These are phyloP conservation scores for Machimus atricapillus DNA, from an alignment of 2,888 invertebrate genomes.

Conservation along the genomic window DNA sequence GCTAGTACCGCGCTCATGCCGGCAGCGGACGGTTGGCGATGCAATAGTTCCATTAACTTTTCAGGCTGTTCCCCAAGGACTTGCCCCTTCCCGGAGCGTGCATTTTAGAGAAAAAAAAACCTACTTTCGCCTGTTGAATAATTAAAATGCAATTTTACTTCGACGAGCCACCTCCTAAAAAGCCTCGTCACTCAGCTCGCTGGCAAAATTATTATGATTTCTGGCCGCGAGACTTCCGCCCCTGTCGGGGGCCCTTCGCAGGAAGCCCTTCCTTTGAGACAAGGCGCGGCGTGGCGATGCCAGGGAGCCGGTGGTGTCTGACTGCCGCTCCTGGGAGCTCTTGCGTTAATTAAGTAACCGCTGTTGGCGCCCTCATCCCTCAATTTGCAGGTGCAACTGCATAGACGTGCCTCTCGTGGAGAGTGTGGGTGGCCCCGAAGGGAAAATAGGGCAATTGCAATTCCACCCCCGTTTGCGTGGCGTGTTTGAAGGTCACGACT, in stretches of 20 bases:
- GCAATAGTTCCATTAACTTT: slow-evolving; percentile 13
- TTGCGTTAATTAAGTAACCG: background rate
- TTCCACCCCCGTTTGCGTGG: background rate
- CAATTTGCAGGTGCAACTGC: background rate
- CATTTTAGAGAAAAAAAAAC: slow-evolving; percentile 1
- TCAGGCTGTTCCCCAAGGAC: background rate
- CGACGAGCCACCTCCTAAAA: background rate
- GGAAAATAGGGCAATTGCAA: background rate
- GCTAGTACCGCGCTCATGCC: background rate
- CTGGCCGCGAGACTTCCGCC: background rate
- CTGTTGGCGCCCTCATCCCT: background rate
- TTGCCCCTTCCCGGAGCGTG: background rate
- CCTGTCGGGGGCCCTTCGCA: background rate
- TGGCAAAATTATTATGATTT: slow-evolving; percentile 1
- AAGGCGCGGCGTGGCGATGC: background rate
- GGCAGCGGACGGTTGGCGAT: background rate
- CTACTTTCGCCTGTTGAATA: slow-evolving; percentile 12
- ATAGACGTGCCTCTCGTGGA: background rate
- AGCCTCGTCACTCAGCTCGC: background rate
- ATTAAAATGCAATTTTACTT: slow-evolving; percentile 30
- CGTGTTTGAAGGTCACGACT: background rate
- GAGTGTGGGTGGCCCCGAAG: background rate
- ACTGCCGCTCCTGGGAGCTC: background rate
- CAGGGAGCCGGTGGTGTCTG: background rate
- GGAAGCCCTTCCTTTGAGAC: background rate